Evolutionary conservation across 2,113 vertebrate species (phyloP).

Genomic region (Pitta sordida): DNA sequence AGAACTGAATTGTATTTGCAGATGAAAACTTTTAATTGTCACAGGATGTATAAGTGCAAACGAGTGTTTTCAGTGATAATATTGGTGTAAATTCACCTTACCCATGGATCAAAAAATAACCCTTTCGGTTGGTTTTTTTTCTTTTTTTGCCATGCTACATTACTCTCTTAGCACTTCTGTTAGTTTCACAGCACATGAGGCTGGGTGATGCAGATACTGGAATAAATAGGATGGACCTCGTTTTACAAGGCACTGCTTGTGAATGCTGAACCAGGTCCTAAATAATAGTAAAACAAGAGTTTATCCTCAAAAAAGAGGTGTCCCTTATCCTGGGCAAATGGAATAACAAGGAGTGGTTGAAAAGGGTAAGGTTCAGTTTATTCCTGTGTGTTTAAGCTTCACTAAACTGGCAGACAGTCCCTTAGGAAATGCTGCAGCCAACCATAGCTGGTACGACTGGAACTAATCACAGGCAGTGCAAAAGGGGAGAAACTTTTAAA

Average conservation of each 20-base stretch:
- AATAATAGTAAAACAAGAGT: background rate
- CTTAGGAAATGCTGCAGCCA: background rate
- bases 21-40: background rate
- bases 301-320: background rate
- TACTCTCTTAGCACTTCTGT: background rate
- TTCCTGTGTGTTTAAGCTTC: background rate
- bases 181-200: background rate
- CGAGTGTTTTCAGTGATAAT: background rate
- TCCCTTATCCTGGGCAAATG: conserved; percentile 10
- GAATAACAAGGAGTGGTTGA: background rate
- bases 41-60: background rate
- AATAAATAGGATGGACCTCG: background rate
- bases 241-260: background rate
- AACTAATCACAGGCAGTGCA: background rate
- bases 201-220: background rate
- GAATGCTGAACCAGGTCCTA: background rate
- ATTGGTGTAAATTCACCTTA: background rate
- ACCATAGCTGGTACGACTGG: background rate
- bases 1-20: background rate
- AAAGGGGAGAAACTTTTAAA: background rate
- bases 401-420: background rate
- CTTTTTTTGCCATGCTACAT: background rate
- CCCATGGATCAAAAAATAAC: background rate
- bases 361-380: conserved; percentile 24
- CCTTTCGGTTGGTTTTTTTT: too few relatives aligned